Percentiles rank a stretch among this genome's conserved stretches.
phyloP scores from a whole-genome alignment of 2,113 vertebrate species.

The Athene cunicularia region DNA sequence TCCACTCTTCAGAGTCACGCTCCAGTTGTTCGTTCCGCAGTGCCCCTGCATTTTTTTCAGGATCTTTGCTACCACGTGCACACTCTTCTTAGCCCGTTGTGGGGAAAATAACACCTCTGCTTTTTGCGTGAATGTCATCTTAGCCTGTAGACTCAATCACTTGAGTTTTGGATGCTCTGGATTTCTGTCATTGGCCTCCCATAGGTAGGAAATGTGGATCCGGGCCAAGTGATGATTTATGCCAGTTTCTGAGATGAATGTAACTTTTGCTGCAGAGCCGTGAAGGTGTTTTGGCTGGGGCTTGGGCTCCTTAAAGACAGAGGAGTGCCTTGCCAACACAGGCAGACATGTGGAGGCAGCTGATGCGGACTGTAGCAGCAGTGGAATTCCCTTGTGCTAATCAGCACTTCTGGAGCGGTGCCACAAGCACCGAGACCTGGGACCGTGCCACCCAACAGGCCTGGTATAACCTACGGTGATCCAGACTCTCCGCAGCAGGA shows the following conservation, averaged over 20 bases:
- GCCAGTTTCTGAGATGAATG: not conserved
- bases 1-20: not conserved
- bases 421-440: not conserved
- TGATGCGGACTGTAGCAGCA: not conserved
- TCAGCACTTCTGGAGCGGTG: not conserved
- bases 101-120: not conserved
- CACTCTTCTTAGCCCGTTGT: accelerated
- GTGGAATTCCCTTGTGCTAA: not conserved
- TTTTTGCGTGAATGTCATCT: accelerated
- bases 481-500: not conserved
- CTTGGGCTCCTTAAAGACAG: not conserved
- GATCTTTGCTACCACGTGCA: not conserved
- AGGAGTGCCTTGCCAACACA: not conserved
- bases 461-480: not conserved
- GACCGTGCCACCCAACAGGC: accelerated
- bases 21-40: not conserved
- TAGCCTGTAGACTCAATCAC: not conserved
- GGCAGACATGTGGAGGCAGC: not conserved
- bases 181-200: not conserved
- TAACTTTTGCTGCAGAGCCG: not conserved
- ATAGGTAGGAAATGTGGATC: not conserved
- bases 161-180: not conserved
- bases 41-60: not conserved
- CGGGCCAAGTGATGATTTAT: accelerated
- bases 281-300: not conserved